These are phyloP conservation scores for Rhinogobio ventralis DNA, from an alignment of 2,797 vertebrate species.

Conservation along the genomic window DNA sequence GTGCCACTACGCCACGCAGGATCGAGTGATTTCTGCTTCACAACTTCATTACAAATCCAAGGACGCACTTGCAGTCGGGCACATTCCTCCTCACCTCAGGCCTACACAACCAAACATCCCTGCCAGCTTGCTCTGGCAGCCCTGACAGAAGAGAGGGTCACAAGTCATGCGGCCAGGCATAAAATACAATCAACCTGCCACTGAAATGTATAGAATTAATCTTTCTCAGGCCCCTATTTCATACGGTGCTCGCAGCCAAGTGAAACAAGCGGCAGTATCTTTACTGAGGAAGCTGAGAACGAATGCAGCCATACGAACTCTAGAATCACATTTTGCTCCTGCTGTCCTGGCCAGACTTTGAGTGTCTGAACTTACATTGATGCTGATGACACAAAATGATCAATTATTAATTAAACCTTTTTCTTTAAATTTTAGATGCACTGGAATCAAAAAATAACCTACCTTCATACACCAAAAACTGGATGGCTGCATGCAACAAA, in stretches of 20 bases:
- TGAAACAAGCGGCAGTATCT: slow-evolving; percentile 28
- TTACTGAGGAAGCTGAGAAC: slow-evolving; percentile 25
- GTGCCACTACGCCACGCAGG: slow-evolving; percentile 51
- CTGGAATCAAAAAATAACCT: slow-evolving; percentile 73
- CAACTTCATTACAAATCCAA: slow-evolving; percentile 70
- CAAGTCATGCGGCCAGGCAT: slow-evolving; percentile 50
- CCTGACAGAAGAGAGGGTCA: slow-evolving; percentile 50
- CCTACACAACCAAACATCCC: slow-evolving; percentile 42
- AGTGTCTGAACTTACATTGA: slow-evolving; percentile 12
- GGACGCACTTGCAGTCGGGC: slow-evolving; percentile 56
- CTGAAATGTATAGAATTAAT: slow-evolving; percentile 55
- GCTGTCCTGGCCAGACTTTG: not conserved
- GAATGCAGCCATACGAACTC: slow-evolving; percentile 21
- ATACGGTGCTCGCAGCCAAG: slow-evolving; percentile 34
- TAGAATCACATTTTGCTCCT: slow-evolving; percentile 35
- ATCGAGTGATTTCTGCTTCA: slow-evolving; percentile 63
- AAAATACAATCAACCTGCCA: slow-evolving; percentile 59
- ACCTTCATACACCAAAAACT: slow-evolving; percentile 8
- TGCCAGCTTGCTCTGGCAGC: slow-evolving; percentile 52
- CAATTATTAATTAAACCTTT: slow-evolving; percentile 66
- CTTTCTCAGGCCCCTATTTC: slow-evolving; percentile 46
- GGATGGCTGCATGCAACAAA: slow-evolving; percentile 27
- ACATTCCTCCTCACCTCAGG: slow-evolving; percentile 55
- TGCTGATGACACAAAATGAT: slow-evolving; percentile 21
- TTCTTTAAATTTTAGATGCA: slow-evolving; percentile 79